phyloP scores from a whole-genome alignment of 1,140 invertebrate genomes.

The Achroia grisella region DNA sequence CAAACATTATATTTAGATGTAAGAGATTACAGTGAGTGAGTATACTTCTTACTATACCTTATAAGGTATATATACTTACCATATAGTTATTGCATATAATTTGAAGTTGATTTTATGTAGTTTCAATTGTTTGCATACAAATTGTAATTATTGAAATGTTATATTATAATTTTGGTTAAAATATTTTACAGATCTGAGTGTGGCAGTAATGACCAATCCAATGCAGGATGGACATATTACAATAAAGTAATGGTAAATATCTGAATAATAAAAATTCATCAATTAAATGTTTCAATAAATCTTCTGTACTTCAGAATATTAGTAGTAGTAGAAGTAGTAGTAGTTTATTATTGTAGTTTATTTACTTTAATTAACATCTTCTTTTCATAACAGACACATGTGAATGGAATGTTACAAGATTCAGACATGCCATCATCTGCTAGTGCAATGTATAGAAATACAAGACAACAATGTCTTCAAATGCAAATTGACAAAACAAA shows the following conservation, averaged over 20 bases:
- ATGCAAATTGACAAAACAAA: slow-evolving; percentile 66
- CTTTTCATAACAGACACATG: slow-evolving; percentile 49
- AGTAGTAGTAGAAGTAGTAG: no score
- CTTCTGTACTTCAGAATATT: no score
- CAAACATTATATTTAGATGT: slow-evolving; percentile 77
- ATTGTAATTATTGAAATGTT: slow-evolving; percentile 4
- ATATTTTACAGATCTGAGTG: slow-evolving; percentile 59
- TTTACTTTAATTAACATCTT: not conserved
- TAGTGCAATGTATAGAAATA: slow-evolving; percentile 55
- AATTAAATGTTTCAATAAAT: not conserved
- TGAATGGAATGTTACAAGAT: slow-evolving; percentile 61
- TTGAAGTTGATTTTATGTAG: no score
- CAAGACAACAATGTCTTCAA: slow-evolving; percentile 48
- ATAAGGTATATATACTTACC: no score
- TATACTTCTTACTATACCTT: slow-evolving; percentile 10
- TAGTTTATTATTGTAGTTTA: no score
- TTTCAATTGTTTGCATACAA: no score
- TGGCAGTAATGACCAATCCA: slow-evolving; percentile 65
- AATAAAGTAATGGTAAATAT: slow-evolving; percentile 77
- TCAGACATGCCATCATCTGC: slow-evolving; percentile 67
- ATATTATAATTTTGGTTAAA: not conserved
- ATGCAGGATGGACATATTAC: slow-evolving; percentile 80
- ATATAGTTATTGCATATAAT: no score
- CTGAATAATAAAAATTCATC: not conserved
- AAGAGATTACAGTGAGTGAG: slow-evolving; percentile 74